Base-by-base conservation (phyloP, 2,797 vertebrate genomes). In the Myotis planiceps region DNA sequence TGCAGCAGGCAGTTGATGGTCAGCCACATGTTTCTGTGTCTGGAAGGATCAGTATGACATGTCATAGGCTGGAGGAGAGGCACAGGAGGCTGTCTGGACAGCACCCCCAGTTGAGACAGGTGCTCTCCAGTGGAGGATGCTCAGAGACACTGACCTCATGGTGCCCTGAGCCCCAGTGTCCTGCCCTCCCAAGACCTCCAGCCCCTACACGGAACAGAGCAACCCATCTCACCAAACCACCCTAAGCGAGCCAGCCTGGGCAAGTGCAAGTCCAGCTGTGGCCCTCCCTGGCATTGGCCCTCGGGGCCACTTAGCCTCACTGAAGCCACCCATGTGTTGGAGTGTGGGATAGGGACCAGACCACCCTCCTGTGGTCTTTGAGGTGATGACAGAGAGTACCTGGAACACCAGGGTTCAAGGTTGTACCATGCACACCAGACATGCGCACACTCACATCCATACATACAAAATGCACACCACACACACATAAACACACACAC, bases 1-100 rank as follows among this genome's bases (percentile, higher is more conserved):
- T 72, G 96, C 97, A 99, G 92, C 75, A 99, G 98, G 63, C 99
- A 94, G 34, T 97, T 96, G 90, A 99, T 98, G 51, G 99, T 99
- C 71, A 84, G 89, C 98, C 99, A 98, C 89, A 97, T 96, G 45
- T 42, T 95, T 15, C 96, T 96, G 53, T 96, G 98, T 80, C 99
- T 99, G 97, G 3, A 45, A 78, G 18, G 49, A 37, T 14, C 66
- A 4, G 39, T 6, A 3, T 0, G 18, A 32, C 14, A 1, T 0
- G 29, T 74, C 82, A 79, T 1, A 0, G 69, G 34, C 68, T 0
- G 21, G 27, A 32, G 25, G 27, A 15, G 14, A 21, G 32, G 76
- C 14, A 1, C 45, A 6, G 49, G 27, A 9, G 0, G 29, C 21
- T 14, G 21, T 19, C n/a, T 0, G 2, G 34, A 42, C 37, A 13